Evolutionary conservation across 2,797 vertebrate genomes (phyloP).

Genomic region (Pelobates cultripes): DNA sequence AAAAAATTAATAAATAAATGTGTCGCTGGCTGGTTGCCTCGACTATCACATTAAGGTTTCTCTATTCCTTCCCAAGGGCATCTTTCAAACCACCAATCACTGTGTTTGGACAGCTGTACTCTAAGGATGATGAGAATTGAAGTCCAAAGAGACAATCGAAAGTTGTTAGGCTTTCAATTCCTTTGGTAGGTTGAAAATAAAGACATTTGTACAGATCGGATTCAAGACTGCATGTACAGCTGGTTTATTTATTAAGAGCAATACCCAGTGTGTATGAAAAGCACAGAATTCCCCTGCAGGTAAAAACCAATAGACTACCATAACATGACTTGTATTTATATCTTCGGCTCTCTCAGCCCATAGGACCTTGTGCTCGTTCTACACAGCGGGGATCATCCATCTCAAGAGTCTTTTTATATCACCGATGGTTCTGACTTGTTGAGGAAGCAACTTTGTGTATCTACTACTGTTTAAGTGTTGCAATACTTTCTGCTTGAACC

Average conservation of each 20-base stretch:
- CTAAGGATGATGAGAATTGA: neutral
- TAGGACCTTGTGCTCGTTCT: neutral
- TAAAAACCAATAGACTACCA: neutral
- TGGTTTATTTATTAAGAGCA: neutral
- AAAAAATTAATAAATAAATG: too few species aligned
- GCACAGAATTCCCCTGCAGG: neutral
- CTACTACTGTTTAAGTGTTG: neutral
- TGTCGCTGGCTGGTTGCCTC: too few species aligned
- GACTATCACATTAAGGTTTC: too few species aligned
- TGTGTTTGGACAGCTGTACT: too few species aligned
- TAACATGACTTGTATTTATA: neutral
- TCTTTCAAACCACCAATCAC: too few species aligned
- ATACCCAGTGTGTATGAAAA: neutral
- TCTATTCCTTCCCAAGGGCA: too few species aligned
- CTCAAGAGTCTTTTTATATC: neutral
- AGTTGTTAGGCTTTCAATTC: neutral
- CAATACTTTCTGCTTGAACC: too few species aligned
- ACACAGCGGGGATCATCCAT: neutral
- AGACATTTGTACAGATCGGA: neutral
- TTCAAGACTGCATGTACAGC: neutral
- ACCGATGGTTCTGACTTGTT: neutral
- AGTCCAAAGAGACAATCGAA: neutral
- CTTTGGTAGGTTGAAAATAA: neutral
- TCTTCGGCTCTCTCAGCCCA: neutral
- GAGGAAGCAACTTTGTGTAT: neutral